These are phyloP conservation scores for Euspilapteryx auroguttella DNA, from an alignment of 2,888 invertebrate species.

Conservation along the genomic window DNA sequence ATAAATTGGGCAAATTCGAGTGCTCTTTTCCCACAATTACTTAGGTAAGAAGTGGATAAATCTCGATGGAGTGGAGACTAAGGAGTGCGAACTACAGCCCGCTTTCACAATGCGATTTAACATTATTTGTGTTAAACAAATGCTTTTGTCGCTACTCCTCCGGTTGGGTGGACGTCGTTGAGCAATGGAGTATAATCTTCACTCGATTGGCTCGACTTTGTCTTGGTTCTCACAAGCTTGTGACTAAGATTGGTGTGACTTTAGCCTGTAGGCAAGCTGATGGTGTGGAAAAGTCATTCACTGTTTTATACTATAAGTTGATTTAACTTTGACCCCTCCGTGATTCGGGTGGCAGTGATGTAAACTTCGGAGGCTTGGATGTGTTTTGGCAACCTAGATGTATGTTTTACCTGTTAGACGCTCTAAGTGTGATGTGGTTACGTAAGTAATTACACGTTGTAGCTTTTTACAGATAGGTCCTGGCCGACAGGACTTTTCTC, in stretches of 20 bases:
- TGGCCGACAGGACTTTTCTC: too few species aligned
- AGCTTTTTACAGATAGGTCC: too few species aligned
- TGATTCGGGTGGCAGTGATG: too few species aligned
- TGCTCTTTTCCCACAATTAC: slow-evolving; percentile 47
- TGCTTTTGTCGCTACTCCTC: slow-evolving; percentile 27
- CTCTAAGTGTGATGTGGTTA: too few species aligned
- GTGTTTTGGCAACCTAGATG: too few species aligned
- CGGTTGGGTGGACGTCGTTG: slow-evolving; percentile 15
- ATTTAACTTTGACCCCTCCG: too few species aligned
- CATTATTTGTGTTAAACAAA: slow-evolving; percentile 48
- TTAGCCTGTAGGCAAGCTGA: not conserved
- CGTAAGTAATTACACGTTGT: too few species aligned
- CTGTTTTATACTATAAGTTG: too few species aligned
- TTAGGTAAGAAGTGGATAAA: slow-evolving; percentile 18
- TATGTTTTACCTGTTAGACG: too few species aligned
- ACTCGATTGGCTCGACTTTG: slow-evolving; percentile 1
- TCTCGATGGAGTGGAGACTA: slow-evolving; percentile 15
- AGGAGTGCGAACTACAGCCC: slow-evolving; percentile 34
- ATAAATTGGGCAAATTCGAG: slow-evolving; percentile 28
- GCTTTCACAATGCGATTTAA: slow-evolving; percentile 29
- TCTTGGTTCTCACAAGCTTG: slow-evolving; percentile 2
- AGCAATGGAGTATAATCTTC: too few species aligned
- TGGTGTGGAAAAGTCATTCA: not conserved
- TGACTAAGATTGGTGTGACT: slow-evolving; percentile 1
- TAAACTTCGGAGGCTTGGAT: too few species aligned